A percentile compares a stretch with the other conserved stretches of the same genome.
Conservation (phyloP, 1,140 invertebrate species). For the Portunus trituberculatus region DNA sequence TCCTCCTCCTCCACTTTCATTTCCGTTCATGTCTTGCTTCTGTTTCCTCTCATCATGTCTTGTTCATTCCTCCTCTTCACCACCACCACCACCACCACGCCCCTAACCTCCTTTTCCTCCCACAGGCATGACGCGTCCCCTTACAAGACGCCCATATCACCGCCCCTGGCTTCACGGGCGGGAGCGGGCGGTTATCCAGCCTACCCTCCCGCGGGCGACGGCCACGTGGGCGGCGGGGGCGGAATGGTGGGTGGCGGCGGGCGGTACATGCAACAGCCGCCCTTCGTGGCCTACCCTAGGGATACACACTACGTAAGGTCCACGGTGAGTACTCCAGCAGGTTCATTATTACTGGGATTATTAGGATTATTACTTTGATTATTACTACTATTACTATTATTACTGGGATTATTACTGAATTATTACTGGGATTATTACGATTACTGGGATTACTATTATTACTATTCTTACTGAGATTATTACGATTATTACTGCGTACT, state of each 20-base stretch:
- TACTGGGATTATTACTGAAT: no score
- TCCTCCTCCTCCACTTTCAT: neutral
- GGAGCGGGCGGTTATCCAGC: conserved; percentile 67
- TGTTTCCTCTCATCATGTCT: neutral
- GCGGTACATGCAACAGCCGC: conserved; percentile 65
- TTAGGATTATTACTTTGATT: no score
- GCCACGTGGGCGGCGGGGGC: conserved; percentile 64
- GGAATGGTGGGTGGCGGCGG: conserved; percentile 41
- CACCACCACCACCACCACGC: neutral
- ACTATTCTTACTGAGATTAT: no score
- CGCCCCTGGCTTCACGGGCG: conserved; percentile 66
- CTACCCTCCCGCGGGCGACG: conserved; percentile 59
- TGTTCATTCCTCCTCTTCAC: neutral
- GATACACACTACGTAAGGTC: conserved; percentile 60
- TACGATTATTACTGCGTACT: no score
- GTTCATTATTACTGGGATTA: no score
- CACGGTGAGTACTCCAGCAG: conserved; percentile 38
- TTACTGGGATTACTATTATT: no score
- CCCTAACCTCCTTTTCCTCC: neutral
- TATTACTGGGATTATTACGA: no score
- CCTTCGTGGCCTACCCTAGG: conserved; percentile 58
- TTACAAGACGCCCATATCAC: conserved; percentile 72
- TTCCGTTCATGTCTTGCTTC: neutral
- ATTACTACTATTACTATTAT: no score
- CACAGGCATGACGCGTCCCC: conserved; percentile 69